Evolutionary conservation across 1,140 invertebrate species (phyloP), one percentile per base, ranked within the genome.

Genomic region (Arctopsyche grandis): DNA sequence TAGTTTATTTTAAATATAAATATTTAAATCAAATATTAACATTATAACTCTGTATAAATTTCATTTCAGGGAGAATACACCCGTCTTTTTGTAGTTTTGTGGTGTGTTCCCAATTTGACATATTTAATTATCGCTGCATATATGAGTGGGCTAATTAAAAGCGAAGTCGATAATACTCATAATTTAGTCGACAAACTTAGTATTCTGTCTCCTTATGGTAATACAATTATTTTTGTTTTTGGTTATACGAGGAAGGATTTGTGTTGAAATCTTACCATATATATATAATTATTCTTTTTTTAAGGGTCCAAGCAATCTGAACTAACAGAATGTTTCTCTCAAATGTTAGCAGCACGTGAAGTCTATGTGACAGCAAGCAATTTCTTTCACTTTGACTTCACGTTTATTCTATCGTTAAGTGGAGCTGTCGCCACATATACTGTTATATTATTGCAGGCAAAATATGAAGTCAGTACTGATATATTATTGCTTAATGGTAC

Each of bases 131-230:
- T 71, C 22, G 81, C 78, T 19, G 71, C 78, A 12, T 79, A 78
- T 19, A 75, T 75, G 24, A 78, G 78, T 46, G 81, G 79, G 52
- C 52, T 56, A 19, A 66, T 82, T 14, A 82, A 82, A 60, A 79
- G 22, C 12, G 78, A 82, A 75, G 75, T 82, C 38, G 81, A 78
- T 52, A 75, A 74, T 24, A 79, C 78, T 14, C 70, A 79, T 43
- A 78, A 71, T 58, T 75, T 70, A n/a, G 75, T 82, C 9, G 81
- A 82, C 43, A 82, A 82, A 78, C 71, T 82, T n/a, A 78, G 69
- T 38, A 82, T 82, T 46, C 58, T 76, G 26, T 58, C 81, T n/a
- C 21, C 66, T 69, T 48, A 46, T 26, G 76, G 76, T 78, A 63
- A 63, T 16, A 52, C 3, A 77, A 48, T 52, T 48, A 52, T 19